Conservation (phyloP, 2,888 invertebrate species). For the Ypsolopha sequella region DNA sequence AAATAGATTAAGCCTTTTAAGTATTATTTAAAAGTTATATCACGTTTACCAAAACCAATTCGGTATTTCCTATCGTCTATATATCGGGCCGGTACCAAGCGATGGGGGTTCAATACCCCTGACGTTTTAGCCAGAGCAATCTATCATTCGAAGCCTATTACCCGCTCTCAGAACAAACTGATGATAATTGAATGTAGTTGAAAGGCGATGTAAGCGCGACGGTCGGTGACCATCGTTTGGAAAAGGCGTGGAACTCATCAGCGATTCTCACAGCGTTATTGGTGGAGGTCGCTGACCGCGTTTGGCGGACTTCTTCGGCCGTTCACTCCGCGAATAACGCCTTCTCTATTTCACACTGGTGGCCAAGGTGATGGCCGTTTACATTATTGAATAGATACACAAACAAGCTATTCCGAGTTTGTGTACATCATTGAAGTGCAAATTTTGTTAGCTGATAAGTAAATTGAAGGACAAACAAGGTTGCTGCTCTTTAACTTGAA, state of each 20-base stretch:
- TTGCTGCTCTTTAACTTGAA: not conserved
- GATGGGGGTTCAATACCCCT: conserved; percentile 25
- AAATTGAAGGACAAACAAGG: not conserved
- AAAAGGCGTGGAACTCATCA: conserved; percentile 32
- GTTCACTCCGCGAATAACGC: conserved; percentile 31
- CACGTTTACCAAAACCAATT: conserved; percentile 24
- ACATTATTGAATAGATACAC: not conserved
- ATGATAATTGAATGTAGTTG: no score
- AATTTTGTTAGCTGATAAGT: not conserved
- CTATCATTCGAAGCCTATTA: not conserved
- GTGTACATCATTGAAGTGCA: not conserved
- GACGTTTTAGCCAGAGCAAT: conserved; percentile 7
- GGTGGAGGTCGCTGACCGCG: conserved; percentile 49
- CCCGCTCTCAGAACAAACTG: not conserved
- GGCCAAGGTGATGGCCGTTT: conserved; percentile 56
- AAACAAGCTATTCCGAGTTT: not conserved
- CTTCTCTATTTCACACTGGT: conserved; percentile 23
- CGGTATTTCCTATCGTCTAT: conserved; percentile 30
- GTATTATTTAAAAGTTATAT: conserved; percentile 24
- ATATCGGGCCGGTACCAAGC: conserved; percentile 10
- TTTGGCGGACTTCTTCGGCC: conserved; percentile 48
- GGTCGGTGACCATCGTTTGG: no score
- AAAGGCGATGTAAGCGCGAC: no score
- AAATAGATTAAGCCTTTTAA: not conserved
- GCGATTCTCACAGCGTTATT: conserved; percentile 34